Base-by-base conservation (phyloP, 2,888 invertebrate species). In the Ecliptopera silaceata region DNA sequence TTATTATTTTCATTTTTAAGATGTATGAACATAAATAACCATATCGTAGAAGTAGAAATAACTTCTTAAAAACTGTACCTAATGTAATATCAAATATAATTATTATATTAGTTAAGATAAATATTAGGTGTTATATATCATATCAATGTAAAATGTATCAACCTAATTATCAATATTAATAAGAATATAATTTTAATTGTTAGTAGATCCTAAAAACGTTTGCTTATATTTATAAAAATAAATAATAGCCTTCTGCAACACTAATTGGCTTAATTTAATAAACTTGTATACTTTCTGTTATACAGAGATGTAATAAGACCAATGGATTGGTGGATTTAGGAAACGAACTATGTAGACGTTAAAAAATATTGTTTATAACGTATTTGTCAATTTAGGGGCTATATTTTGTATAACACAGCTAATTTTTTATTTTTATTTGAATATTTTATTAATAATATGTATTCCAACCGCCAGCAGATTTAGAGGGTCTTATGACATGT, bases 101-200 rank as follows among this genome's bases (percentile, higher is more conserved):
- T n/a, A 56, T 6, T 46, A 18, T 20, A 20, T 15, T 10, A 38
- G 12, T 5, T 65, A 64, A 62, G 29, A 48, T 56, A 42, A 56
- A 42, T 54, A 56, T 65, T 59, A 69, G 59, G 61, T 59, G 57
- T 60, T 58, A 54, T 68, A 22, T 48, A 61, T 17, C 65, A 65
- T 65, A 65, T 65, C 65, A 61, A 50, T 59, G 54, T 54, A 59
- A 59, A 43, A 58, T 41, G 26, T 56, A 39, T 46, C 29, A 52
- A 55, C 32, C 59, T 50, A 63, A n/a, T 34, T 65, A 65, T 56
- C 63, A 51, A 43, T 48, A 22, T 26, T 49, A 31, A 20, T 48
- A 32, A 43, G 20, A 15, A 17, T 36, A 47, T 42, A 11, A 32
- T 22, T 42, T 47, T 22, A 45, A 26, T 2, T 42, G 31, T 45